A percentile compares a stretch with the other conserved stretches of the same genome.
Evolutionary conservation across 2,797 vertebrate species (phyloP).

Genomic region (Helarctos malayanus): DNA sequence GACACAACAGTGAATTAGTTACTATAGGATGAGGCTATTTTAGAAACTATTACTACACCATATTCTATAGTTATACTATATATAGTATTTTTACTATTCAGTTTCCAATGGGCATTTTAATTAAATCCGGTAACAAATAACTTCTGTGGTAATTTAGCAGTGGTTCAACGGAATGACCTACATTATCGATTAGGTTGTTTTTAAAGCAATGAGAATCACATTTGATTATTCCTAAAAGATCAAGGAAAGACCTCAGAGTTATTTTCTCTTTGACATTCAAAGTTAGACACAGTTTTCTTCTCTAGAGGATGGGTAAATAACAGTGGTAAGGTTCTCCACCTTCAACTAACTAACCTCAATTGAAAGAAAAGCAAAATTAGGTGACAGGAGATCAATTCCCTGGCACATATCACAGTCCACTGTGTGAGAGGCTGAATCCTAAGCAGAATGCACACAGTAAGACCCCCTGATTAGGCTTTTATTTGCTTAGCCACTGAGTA

Average conservation of each 20-base stretch:
- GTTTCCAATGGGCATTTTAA: conserved; percentile 43
- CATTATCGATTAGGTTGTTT: not conserved
- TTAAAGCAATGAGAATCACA: conserved; percentile 48
- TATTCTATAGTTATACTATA: not conserved
- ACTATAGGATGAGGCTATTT: not conserved
- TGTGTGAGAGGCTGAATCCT: not conserved
- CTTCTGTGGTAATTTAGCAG: conserved; percentile 40
- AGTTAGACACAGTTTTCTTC: conserved; percentile 10
- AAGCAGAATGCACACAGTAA: not conserved
- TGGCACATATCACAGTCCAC: not conserved
- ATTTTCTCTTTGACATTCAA: not conserved
- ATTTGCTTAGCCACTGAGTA: not conserved
- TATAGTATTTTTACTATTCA: not conserved
- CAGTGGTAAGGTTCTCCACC: not conserved
- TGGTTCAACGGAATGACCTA: conserved; percentile 7
- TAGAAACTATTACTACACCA: conserved; percentile 1
- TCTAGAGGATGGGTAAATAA: not conserved
- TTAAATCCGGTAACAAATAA: not conserved
- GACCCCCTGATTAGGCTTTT: conserved; percentile 34
- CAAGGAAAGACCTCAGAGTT: conserved; percentile 5
- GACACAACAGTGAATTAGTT: conserved; percentile 22
- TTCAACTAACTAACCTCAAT: not conserved
- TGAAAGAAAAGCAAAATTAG: conserved; percentile 26
- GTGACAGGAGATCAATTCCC: not conserved
- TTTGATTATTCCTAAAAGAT: conserved; percentile 37